phyloP scores from a whole-genome alignment of 2,113 vertebrate species.

The Xyliphius kryptos region DNA sequence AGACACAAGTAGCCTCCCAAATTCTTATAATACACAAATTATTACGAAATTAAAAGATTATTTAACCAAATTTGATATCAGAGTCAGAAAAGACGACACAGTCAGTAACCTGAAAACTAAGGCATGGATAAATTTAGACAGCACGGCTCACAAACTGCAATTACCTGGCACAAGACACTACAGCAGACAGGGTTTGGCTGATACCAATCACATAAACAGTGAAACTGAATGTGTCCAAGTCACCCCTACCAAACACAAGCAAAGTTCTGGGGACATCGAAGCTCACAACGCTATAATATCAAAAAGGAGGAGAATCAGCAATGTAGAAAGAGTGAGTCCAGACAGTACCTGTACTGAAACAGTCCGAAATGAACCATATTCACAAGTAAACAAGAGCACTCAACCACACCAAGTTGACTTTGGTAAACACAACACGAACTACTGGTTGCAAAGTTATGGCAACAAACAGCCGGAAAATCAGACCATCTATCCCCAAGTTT shows the following conservation, averaged over 20 bases:
- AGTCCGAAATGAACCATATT: too few species aligned
- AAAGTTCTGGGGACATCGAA: too few species aligned
- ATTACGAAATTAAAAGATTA: constrained; percentile 43
- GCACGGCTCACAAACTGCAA: constrained; percentile 30
- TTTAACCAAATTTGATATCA: constrained; percentile 41
- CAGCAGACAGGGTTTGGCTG: constrained; percentile 9
- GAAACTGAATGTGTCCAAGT: too few species aligned
- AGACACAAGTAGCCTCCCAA: constrained; percentile 5
- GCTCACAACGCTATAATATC: too few species aligned
- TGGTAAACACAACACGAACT: too few species aligned
- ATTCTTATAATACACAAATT: constrained; percentile 36
- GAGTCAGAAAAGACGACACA: constrained; percentile 33
- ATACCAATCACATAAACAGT: not conserved
- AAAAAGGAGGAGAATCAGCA: too few species aligned
- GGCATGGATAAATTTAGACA: constrained; percentile 37
- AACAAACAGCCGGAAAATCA: constrained; percentile 12
- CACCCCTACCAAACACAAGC: too few species aligned
- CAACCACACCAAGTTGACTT: too few species aligned
- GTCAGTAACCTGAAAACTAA: constrained; percentile 19
- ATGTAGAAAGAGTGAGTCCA: too few species aligned
- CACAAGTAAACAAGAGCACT: too few species aligned
- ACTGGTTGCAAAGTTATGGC: constrained; percentile 9
- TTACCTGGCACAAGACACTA: constrained; percentile 11
- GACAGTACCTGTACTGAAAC: too few species aligned
- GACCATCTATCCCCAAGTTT: constrained; percentile 4